Conservation (phyloP, 2,888 invertebrate genomes). For the Lucinisca nassula region DNA sequence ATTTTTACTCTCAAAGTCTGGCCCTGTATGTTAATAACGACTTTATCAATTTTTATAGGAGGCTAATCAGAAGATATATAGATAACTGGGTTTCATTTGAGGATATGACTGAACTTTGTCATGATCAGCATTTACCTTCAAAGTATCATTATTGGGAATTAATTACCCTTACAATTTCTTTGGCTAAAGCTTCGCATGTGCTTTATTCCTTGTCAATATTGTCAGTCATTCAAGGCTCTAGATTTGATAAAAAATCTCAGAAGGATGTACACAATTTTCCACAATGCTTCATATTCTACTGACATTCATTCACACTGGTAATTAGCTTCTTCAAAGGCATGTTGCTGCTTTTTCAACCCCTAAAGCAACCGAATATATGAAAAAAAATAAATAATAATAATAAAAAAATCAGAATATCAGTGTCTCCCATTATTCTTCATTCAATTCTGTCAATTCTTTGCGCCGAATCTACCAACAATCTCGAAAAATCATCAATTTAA, state of each 20-base stretch:
- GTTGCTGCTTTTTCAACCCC: no score
- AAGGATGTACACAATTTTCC: neutral
- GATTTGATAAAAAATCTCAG: neutral
- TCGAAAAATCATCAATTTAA: neutral
- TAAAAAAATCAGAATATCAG: no score
- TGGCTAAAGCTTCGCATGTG: neutral
- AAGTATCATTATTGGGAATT: neutral
- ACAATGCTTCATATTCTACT: neutral
- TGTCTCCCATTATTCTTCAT: no score
- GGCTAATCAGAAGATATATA: neutral
- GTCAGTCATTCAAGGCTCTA: neutral
- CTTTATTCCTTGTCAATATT: neutral
- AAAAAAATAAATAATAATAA: no score
- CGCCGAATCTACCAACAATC: neutral
- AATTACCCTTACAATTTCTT: neutral
- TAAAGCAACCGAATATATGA: no score
- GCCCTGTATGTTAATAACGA: neutral
- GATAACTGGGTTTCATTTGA: neutral
- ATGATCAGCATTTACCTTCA: neutral
- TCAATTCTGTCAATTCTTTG: neutral
- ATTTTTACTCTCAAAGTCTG: slow-evolving; percentile 10
- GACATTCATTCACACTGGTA: neutral
- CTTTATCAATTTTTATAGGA: neutral
- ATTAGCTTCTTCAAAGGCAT: neutral
- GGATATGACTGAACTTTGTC: neutral